A percentile compares a stretch with the other conserved stretches of the same genome.
phyloP scores from a whole-genome alignment of 2,888 invertebrate species.

The Crocallis elinguaria region DNA sequence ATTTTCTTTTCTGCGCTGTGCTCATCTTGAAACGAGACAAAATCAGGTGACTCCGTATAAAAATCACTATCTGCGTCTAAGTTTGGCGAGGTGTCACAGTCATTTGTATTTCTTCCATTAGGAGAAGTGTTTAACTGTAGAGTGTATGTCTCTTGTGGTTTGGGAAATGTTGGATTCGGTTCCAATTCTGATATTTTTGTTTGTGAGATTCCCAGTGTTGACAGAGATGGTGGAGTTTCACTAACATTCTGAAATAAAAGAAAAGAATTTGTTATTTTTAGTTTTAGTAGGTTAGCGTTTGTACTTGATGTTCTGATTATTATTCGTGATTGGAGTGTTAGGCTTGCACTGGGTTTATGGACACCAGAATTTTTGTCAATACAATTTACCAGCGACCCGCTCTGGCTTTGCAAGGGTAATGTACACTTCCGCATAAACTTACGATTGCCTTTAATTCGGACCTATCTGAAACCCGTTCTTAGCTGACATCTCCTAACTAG shows the following conservation, averaged over 20 bases:
- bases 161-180: not conserved
- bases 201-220: constrained; percentile 5
- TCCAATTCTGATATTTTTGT: constrained; percentile 2
- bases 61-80: not conserved
- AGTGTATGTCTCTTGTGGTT: not conserved
- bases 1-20: not conserved
- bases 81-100: not conserved
- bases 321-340: too few species aligned
- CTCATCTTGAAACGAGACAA: not conserved
- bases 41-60: not conserved
- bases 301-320: too few species aligned
- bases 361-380: too few species aligned
- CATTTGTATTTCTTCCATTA: not conserved
- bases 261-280: too few species aligned
- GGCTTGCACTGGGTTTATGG: too few species aligned
- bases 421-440: too few species aligned
- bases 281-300: too few species aligned
- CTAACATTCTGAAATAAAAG: constrained; percentile 32
- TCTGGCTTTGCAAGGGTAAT: too few species aligned
- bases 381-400: too few species aligned
- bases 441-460: too few species aligned
- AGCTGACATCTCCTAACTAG: too few species aligned
- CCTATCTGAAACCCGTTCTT: too few species aligned
- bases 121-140: not conserved
- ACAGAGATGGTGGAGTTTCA: not conserved